Evolutionary conservation across 2,888 invertebrate genomes (phyloP).

Genomic region (Uloborus plumipes): DNA sequence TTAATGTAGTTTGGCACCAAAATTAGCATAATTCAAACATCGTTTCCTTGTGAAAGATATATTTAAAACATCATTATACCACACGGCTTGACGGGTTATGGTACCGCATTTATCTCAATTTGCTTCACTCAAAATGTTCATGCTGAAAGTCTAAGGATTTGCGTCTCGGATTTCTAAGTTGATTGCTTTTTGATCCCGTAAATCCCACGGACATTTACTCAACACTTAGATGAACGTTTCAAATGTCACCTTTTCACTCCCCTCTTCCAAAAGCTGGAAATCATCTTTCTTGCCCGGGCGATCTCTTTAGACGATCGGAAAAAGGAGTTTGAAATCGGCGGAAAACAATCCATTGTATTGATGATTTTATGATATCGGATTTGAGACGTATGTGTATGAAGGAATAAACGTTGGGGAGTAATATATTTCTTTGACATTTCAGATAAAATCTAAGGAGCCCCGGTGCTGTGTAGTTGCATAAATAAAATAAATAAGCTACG

Average conservation of each 20-base stretch:
- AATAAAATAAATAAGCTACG: slow-evolving; percentile 2
- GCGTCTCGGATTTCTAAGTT: slow-evolving; percentile 3
- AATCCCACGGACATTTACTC: slow-evolving; percentile 31
- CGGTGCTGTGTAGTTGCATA: background rate
- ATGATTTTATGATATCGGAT: slow-evolving; percentile 44
- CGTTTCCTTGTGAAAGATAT: slow-evolving; percentile 3
- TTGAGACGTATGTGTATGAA: slow-evolving; percentile 9
- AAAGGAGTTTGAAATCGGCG: slow-evolving; percentile 12
- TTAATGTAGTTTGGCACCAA: too few relatives aligned
- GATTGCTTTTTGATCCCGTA: slow-evolving; percentile 48
- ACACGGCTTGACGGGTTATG: background rate
- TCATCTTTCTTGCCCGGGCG: slow-evolving; percentile 27
- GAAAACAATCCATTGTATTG: slow-evolving; percentile 42
- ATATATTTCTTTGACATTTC: slow-evolving; percentile 28
- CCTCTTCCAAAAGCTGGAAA: slow-evolving; percentile 21
- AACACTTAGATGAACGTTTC: slow-evolving; percentile 41
- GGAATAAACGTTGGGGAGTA: slow-evolving; percentile 9
- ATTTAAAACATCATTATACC: slow-evolving; percentile 24
- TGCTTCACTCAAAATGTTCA: slow-evolving; percentile 30
- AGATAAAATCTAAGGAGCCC: slow-evolving; percentile 22
- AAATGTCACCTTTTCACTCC: slow-evolving; percentile 28
- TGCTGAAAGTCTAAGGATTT: slow-evolving; percentile 30
- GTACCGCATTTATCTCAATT: slow-evolving; percentile 46
- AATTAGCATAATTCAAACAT: too few relatives aligned
- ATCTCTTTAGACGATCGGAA: slow-evolving; percentile 36